Evolutionary conservation across 2,797 vertebrate species (phyloP).

Genomic region (Linurgus olivaceus): DNA sequence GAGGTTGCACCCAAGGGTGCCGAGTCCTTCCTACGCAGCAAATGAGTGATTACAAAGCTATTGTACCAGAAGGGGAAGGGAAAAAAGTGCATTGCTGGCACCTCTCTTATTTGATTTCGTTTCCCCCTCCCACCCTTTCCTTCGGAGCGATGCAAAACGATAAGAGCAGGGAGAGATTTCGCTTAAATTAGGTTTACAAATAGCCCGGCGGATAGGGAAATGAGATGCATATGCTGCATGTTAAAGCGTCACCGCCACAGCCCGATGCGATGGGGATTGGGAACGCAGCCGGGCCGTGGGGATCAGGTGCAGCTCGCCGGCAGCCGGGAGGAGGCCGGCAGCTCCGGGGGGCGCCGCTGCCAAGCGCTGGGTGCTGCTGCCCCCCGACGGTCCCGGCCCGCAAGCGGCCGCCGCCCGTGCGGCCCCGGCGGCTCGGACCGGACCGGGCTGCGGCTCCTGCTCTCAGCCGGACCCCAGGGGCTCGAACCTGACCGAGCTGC

Average conservation of each 20-base stretch:
- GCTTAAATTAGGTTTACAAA: slow-evolving; percentile 58
- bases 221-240: slow-evolving; percentile 12
- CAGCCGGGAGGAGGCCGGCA: background rate
- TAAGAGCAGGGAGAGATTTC: background rate
- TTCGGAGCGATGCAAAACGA: background rate
- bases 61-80: background rate
- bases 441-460: background rate
- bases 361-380: slow-evolving; percentile 34
- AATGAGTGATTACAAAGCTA: background rate
- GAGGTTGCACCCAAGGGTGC: background rate
- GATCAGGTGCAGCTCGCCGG: background rate
- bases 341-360: background rate
- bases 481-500: no score
- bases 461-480: accelerated
- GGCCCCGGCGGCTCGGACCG: background rate
- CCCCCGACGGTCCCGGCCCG: slow-evolving; percentile 23
- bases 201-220: slow-evolving; percentile 41
- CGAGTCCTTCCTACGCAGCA: background rate
- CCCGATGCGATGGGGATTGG: background rate
- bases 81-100: background rate
- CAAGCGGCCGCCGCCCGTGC: background rate
- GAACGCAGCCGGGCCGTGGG: background rate
- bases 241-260: background rate
- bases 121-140: background rate
- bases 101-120: background rate